Base-by-base conservation (phyloP, 64 coral and sea anemone species). In the Hydrozoanthus tunicans region DNA sequence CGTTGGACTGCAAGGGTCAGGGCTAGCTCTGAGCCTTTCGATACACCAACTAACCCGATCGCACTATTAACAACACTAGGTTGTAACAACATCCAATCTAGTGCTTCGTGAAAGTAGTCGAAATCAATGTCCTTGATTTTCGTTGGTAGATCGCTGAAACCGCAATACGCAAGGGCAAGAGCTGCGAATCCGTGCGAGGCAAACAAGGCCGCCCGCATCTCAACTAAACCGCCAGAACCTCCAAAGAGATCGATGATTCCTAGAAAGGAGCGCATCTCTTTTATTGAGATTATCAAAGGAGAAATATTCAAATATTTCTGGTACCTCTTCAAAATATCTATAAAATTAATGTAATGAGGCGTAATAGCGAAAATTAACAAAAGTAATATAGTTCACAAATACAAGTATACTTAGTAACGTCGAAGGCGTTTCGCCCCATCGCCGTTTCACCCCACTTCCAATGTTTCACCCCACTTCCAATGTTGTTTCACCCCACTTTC, bases 241-340 rank as follows among this genome's bases (percentile, higher is more conserved):
- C 89, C 89, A 77, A 64, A 90, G 74, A 90, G 53, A 78, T 90
- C 89, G 54, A 90, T 67, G 25, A 90, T 52, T 76, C 89, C 89
- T 90, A 66, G 4, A 63, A 59, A 77, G n/a, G 59, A 32, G 32
- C 32, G 32, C 32, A 43, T 43, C 32, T 43, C 32, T 43, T 43
- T 43, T 43, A 43, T 43, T 43, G 32, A 43, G 32, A 43, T 43
- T 43, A 43, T 43, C 32, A 43, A 43, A 43, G 32, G 32, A 43
- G 2, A 43, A 43, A 43, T 43, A 43, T 43, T 2, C 32, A 43
- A 43, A 43, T 43, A 43, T 43, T 1, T 43, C 32, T 43, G 2
- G 32, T 43, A 0, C 32, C 2, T 43, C 32, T 43, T 43, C 32
- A 43, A 2, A 43, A 43, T 43, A 43, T 43, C 2, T 43, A 43